Evolutionary conservation across 2,888 invertebrate species (phyloP).

Genomic region (Acrobasis suavella): DNA sequence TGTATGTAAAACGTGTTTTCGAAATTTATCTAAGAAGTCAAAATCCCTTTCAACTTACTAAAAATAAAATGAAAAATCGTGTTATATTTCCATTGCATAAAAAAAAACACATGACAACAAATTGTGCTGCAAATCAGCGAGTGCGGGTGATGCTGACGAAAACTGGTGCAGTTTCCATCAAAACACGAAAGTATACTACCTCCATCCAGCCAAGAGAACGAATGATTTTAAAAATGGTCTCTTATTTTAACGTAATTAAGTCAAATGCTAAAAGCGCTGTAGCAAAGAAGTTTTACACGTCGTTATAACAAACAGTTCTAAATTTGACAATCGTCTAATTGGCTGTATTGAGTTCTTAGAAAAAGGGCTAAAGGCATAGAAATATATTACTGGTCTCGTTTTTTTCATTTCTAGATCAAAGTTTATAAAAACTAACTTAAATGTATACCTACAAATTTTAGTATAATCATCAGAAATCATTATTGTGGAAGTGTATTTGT

Average conservation of each 20-base stretch:
- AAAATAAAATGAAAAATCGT: not conserved
- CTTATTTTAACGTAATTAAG: not conserved
- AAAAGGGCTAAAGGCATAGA: conserved; percentile 5
- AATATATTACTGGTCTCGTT: no score
- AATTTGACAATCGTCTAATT: conserved; percentile 1
- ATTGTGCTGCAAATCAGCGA: conserved; percentile 9
- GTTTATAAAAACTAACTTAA: no score
- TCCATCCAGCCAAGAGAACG: conserved; percentile 1
- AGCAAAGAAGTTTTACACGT: no score
- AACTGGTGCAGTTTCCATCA: conserved; percentile 9
- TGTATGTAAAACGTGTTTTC: no score
- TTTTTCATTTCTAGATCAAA: no score
- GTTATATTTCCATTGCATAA: conserved; percentile 28
- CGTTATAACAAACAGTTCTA: no score
- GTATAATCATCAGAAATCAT: no score
- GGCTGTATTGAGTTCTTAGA: not conserved
- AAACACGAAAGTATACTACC: not conserved
- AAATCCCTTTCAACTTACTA: not conserved
- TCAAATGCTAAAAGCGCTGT: not conserved
- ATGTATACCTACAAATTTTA: no score
- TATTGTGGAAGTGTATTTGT: no score
- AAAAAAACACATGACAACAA: conserved; percentile 33
- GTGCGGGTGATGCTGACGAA: conserved; percentile 9
- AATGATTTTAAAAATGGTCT: not conserved
- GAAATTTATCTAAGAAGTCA: no score